Percentiles rank a stretch among this genome's conserved stretches.
Evolutionary conservation across 2,113 vertebrate species (phyloP).

Genomic region (Mugil cephalus): DNA sequence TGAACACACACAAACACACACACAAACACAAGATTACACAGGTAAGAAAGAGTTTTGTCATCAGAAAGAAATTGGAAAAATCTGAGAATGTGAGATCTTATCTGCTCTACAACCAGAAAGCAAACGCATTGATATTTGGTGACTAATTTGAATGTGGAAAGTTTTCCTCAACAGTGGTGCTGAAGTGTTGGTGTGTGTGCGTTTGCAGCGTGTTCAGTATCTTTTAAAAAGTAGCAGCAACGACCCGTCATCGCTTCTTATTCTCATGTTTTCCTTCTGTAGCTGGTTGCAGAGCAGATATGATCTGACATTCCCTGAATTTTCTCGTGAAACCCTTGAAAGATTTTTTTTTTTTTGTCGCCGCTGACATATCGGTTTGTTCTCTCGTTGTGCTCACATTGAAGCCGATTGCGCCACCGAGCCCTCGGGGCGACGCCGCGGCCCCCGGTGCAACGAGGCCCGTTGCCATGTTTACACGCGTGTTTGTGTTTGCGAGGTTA

Average conservation of each 20-base stretch:
- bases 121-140: too few species aligned
- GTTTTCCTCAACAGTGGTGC: background rate
- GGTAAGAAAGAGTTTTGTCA: too few species aligned
- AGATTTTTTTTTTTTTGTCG: slow-evolving; percentile 1
- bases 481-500: slow-evolving; percentile 65
- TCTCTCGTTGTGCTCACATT: slow-evolving; percentile 1
- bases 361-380: slow-evolving; percentile 27
- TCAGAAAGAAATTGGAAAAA: too few species aligned
- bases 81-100: too few species aligned
- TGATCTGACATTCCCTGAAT: background rate
- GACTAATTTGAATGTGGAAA: too few species aligned
- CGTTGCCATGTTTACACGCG: slow-evolving; percentile 72
- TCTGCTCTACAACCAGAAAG: too few species aligned
- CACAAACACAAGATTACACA: too few species aligned
- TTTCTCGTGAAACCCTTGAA: background rate
- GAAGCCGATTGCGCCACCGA: slow-evolving; percentile 29
- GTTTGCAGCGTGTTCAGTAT: background rate
- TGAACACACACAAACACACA: too few species aligned
- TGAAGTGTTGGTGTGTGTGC: background rate
- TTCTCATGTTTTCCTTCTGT: background rate
- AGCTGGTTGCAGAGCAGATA: background rate
- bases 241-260: background rate
- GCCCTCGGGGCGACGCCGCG: slow-evolving; percentile 35
- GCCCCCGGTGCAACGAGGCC: slow-evolving; percentile 23
- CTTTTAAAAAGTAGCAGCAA: background rate